Percentiles rank a stretch among this genome's conserved stretches.
phyloP scores from a whole-genome alignment of 2,797 vertebrate genomes.

The Danio jaintianensis region DNA sequence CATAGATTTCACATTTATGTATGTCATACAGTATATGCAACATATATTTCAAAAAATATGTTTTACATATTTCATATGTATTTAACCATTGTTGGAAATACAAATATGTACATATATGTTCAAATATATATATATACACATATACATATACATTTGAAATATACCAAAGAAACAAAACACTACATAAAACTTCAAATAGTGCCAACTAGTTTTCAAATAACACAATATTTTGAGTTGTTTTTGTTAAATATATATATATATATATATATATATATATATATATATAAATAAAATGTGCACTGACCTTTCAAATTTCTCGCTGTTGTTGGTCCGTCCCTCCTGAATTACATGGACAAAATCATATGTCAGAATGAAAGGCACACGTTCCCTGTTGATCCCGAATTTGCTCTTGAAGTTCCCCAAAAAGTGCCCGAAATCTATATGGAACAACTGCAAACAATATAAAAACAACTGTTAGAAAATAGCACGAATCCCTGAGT shows the following conservation, averaged over 20 bases:
- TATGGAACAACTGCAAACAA: conserved; percentile 90
- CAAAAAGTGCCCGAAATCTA: conserved; percentile 97
- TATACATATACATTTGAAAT: too few species aligned
- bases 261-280: too few species aligned
- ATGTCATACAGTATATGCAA: too few species aligned
- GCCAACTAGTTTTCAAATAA: background rate
- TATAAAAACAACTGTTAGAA: conserved; percentile 24
- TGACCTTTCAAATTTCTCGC: conserved; percentile 97
- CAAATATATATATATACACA: too few species aligned
- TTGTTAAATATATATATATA: background rate
- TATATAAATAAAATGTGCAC: conserved; percentile 2
- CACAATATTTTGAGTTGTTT: background rate
- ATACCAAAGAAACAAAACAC: background rate
- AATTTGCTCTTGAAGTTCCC: conserved; percentile 99
- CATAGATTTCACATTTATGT: too few species aligned
- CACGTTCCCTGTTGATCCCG: conserved; percentile 96
- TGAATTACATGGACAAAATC: conserved; percentile 99
- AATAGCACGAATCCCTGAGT: background rate
- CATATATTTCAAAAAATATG: too few species aligned
- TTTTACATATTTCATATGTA: too few species aligned
- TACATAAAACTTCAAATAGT: background rate
- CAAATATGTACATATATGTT: too few species aligned
- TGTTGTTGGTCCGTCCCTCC: conserved; percentile 94
- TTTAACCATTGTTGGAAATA: too few species aligned
- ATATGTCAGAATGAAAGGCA: conserved; percentile 97